Base-by-base conservation (phyloP, 1,140 invertebrate genomes). In the Galleria mellonella region DNA sequence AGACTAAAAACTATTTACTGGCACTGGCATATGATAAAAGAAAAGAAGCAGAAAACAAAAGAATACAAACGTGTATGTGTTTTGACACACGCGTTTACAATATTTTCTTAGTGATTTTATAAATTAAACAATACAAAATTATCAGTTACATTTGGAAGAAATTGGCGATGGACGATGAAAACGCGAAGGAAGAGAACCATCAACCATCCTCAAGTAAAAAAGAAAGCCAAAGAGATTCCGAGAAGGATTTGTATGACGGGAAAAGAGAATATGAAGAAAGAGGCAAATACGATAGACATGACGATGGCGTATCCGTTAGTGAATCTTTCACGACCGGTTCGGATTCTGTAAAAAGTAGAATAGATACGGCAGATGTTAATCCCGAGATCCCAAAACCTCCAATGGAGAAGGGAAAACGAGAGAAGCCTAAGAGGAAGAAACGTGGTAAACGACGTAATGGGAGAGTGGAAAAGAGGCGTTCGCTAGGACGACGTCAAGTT, bases 131-230 rank as follows among this genome's bases (percentile, higher is more conserved):
- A 14, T 27, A 50, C 62, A 70, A 78, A 75, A 73, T 75, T 70
- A 60, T 65, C 36, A 66, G 60, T 71, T 68, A 59, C 13, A 37
- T 65, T 35, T 53, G 53, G 49, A 67, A 61, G 38, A 65, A 43
- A 54, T 52, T 69, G 15, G 46, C 49, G 32, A 72, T 75, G 70
- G 64, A 66, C 11, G 60, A 64, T 36, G 56, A 69, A 10, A 51
- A 53, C 7, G 51, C 36, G 32, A 56, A 65, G 13, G 52, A 64
- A 2, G 48, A 54, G 17, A 23, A 23, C 17, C 51, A 59, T 6
- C 51, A 61, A 11, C 52, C 67, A 14, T 62, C 64, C 9, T 54
- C 71, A 36, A 69, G 71, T 54, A 73, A 70, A 41, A 62, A 66
- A 32, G 55, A 64, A 39, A 62, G 12, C n/a, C 37, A 54, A 27